Evolutionary conservation across 2,888 invertebrate species (phyloP), one percentile per base, ranked within the genome.

Genomic region (Eupithecia subumbrata): DNA sequence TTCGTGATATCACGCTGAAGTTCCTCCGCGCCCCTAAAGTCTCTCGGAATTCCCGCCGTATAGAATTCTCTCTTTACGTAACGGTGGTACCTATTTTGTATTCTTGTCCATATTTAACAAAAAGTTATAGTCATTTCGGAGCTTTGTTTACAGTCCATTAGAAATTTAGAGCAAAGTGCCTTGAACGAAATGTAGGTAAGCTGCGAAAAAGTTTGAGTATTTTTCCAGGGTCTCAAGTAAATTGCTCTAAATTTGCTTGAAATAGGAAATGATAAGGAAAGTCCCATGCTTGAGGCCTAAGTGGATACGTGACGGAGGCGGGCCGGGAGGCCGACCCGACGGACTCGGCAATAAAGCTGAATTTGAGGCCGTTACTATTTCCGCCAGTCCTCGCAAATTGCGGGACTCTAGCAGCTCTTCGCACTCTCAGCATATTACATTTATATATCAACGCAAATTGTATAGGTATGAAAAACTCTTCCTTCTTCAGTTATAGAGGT

Each of bases 221-320:
- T 60, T 60, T 22, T 25, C 25, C 25, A 14, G 5, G 12, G 25
- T 60, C 25, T 60, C 22, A 14, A 22, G 60, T 25, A 12, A 43
- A 22, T 25, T 40, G n/a, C 40, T 22, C 18, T 67, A 12, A 67
- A 25, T 11, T 22, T 7, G 43, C 22, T 25, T 34, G 16, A 40
- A 56, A 66, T 72, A 45, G 37, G 30, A 48, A 72, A 48, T 48
- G 64, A 72, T 66, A 66, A 72, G 14, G 43, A 45, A 64, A 43
- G 16, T 68, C 48, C 22, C 64, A 12, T 64, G 64, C 45, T 72
- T 66, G 67, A 52, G 48, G 34, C 64, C 63, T 34, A 48, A 64
- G 64, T 72, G 72, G 34, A 43, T 66, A 66, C 72, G 72, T 66
- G 72, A 66, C 72, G 43, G 43, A 45, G 60, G 40, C 48, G 30